Conservation (phyloP, 1,140 invertebrate genomes). For the Aricia agestis region DNA sequence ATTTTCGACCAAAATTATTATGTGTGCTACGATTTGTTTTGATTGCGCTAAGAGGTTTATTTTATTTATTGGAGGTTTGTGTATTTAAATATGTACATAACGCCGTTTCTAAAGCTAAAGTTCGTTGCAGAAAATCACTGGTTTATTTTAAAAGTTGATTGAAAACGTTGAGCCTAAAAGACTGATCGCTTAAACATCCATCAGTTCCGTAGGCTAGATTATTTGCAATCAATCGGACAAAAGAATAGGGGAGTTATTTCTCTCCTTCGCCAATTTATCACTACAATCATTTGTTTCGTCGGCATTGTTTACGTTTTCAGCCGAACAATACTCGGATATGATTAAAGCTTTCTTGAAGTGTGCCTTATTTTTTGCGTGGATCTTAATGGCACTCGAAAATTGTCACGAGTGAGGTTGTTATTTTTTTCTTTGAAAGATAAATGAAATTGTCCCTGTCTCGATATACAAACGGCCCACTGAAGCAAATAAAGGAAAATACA, state of each 20-base stretch:
- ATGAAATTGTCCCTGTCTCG: background rate
- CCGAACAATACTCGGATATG: conserved; percentile 20
- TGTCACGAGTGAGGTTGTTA: conserved; percentile 13
- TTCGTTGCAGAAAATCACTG: too few relatives aligned
- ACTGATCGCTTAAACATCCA: conserved; percentile 11
- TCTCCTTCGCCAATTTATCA: conserved; percentile 51
- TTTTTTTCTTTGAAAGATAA: conserved; percentile 10
- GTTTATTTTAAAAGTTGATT: background rate
- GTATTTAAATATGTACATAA: too few relatives aligned
- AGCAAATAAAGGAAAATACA: background rate
- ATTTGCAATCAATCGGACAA: conserved; percentile 66
- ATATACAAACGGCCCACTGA: background rate
- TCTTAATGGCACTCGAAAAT: conserved; percentile 31
- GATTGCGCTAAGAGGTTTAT: too few relatives aligned
- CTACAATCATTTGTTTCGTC: conserved; percentile 51
- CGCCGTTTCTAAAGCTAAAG: too few relatives aligned
- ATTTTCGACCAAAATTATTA: background rate
- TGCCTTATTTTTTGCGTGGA: conserved; percentile 20
- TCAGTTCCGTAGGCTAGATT: conserved; percentile 39
- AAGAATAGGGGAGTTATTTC: conserved; percentile 56
- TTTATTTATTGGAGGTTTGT: too few relatives aligned
- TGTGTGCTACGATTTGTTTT: too few relatives aligned
- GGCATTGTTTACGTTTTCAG: conserved; percentile 42
- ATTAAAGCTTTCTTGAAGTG: conserved; percentile 23
- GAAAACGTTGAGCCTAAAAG: background rate